These are phyloP conservation scores for Stigmatopora nigra DNA, from an alignment of 2,113 vertebrate species.

Conservation along the genomic window DNA sequence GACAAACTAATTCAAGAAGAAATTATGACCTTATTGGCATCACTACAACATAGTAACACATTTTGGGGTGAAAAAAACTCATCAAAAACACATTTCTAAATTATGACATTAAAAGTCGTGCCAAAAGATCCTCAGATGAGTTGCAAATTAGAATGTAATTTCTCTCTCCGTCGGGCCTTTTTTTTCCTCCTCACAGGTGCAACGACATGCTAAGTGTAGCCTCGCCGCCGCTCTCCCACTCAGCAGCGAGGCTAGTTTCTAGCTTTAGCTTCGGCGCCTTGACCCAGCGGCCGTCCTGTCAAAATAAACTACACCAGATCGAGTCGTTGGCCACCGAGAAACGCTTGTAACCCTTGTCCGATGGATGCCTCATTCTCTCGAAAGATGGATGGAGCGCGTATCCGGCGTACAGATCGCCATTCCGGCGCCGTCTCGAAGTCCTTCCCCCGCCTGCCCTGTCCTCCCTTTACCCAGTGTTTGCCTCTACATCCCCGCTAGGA, in stretches of 20 bases:
- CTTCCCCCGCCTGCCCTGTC: conserved; percentile 39
- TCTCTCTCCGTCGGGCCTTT: conserved; percentile 46
- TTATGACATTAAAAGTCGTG: background rate
- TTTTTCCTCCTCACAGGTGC: conserved; percentile 47
- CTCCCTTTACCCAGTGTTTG: background rate
- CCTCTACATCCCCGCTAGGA: conserved; percentile 59
- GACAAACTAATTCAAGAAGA: conserved; percentile 20
- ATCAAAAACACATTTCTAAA: background rate
- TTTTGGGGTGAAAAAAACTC: conserved; percentile 17
- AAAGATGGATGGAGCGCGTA: conserved; percentile 33
- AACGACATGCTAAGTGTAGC: conserved; percentile 62
- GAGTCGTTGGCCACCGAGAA: conserved; percentile 53
- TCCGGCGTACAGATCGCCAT: conserved; percentile 58
- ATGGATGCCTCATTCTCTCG: conserved; percentile 50
- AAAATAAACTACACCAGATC: conserved; percentile 52
- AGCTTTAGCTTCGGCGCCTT: conserved; percentile 55
- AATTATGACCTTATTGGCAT: conserved; percentile 38
- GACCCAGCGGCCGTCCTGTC: conserved; percentile 56
- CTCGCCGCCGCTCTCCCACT: conserved; percentile 51
- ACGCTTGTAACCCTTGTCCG: conserved; percentile 30
- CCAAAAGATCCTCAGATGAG: conserved; percentile 12
- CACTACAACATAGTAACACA: conserved; percentile 14
- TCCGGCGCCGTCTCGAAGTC: conserved; percentile 45
- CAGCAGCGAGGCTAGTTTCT: conserved; percentile 61
- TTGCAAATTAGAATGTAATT: conserved; percentile 4